phyloP scores from a whole-genome alignment of 2,113 vertebrate species.

The Epinephelus lanceolatus region DNA sequence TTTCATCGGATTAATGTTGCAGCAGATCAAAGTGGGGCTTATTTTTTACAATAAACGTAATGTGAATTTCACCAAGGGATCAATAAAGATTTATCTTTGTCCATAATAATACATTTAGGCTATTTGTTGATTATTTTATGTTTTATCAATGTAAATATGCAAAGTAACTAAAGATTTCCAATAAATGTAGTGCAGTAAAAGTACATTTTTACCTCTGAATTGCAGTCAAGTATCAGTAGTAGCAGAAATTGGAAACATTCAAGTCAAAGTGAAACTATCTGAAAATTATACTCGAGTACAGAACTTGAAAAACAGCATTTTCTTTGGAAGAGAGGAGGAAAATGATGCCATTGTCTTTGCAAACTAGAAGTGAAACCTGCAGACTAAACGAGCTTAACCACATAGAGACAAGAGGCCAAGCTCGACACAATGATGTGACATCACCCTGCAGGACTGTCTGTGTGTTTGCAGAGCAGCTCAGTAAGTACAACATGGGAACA shows the following conservation, averaged over 20 bases:
- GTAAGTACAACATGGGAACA: constrained; percentile 11
- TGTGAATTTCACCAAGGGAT: too few species aligned
- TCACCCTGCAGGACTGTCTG: background rate
- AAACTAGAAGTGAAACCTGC: constrained; percentile 39
- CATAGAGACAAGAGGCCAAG: constrained; percentile 36
- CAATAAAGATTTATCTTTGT: background rate
- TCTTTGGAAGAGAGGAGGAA: background rate
- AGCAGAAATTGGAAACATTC: background rate
- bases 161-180: background rate
- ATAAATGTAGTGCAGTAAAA: background rate
- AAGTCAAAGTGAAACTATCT: background rate
- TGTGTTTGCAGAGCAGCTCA: constrained; percentile 24
- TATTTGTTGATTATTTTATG: background rate
- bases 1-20: too few species aligned
- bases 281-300: too few species aligned
- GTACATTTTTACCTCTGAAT: background rate
- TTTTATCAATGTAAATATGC: background rate
- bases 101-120: background rate
- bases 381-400: constrained; percentile 64
- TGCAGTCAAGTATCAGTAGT: background rate
- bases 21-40: too few species aligned
- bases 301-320: background rate
- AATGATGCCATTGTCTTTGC: background rate
- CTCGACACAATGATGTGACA: constrained; percentile 29
- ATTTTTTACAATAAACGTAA: too few species aligned